Evolutionary conservation across 2,888 invertebrate species (phyloP).

Genomic region (Leucoptera coffeella): DNA sequence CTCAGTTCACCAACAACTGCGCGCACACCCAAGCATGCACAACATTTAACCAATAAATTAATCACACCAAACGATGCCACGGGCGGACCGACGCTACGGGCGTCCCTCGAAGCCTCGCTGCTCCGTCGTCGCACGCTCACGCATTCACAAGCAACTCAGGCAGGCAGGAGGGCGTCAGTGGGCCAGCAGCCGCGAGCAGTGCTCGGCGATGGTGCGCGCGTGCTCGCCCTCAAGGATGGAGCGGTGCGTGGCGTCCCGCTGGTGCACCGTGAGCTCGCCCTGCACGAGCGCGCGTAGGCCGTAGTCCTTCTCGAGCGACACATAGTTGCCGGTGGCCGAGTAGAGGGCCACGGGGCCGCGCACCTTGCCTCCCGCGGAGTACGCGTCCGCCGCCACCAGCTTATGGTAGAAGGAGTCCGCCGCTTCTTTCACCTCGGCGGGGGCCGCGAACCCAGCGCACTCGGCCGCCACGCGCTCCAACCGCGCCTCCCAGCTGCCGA

Average conservation of each 20-base stretch:
- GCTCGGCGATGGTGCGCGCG: slow-evolving; percentile 63
- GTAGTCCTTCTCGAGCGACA: slow-evolving; percentile 80
- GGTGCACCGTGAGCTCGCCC: slow-evolving; percentile 33
- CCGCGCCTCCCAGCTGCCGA: slow-evolving; percentile 57
- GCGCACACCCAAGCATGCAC: too few species aligned
- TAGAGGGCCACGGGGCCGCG: slow-evolving; percentile 71
- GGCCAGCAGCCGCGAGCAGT: slow-evolving; percentile 17
- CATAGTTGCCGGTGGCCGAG: slow-evolving; percentile 82
- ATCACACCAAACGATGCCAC: too few species aligned
- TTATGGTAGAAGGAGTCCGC: slow-evolving; percentile 78
- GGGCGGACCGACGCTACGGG: too few species aligned
- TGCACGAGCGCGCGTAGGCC: slow-evolving; percentile 76
- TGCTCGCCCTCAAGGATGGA: slow-evolving; percentile 75
- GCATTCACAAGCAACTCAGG: too few species aligned
- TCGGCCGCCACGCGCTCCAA: slow-evolving; percentile 37
- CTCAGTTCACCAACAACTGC: too few species aligned
- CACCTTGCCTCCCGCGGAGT: slow-evolving; percentile 61
- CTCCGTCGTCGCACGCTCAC: too few species aligned
- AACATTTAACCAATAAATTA: too few species aligned
- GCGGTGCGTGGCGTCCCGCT: slow-evolving; percentile 83
- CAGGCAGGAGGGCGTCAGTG: too few species aligned
- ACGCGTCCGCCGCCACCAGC: slow-evolving; percentile 70
- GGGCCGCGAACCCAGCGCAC: slow-evolving; percentile 45
- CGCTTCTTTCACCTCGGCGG: slow-evolving; percentile 60
- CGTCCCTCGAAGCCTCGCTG: too few species aligned